These are phyloP conservation scores for Poecilia latipinna DNA, from an alignment of 2,113 vertebrate genomes.

Conservation along the genomic window DNA sequence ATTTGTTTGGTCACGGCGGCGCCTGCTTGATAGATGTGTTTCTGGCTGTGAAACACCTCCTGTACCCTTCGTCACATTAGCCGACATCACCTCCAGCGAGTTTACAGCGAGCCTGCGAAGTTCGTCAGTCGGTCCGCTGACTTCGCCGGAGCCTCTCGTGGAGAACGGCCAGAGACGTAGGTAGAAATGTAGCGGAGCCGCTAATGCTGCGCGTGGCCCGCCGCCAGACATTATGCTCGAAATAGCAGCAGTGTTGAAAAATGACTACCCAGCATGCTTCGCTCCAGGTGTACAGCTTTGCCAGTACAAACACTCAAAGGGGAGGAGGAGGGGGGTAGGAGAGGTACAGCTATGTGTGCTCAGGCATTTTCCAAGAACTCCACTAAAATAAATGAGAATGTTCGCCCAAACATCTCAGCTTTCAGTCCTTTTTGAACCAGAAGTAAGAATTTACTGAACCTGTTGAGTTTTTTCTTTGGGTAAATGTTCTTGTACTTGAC, in stretches of 20 bases:
- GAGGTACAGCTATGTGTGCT: conserved; percentile 37
- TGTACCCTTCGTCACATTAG: conserved; percentile 1
- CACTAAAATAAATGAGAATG: not conserved
- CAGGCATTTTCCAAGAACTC: conserved; percentile 14
- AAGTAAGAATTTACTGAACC: too few species aligned
- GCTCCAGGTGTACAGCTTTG: conserved; percentile 68
- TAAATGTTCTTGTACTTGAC: too few species aligned
- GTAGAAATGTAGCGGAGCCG: conserved; percentile 25
- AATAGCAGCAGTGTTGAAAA: conserved; percentile 78
- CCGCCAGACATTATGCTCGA: conserved; percentile 80
- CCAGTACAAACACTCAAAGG: conserved; percentile 74
- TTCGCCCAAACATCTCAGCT: not conserved
- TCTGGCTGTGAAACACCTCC: conserved; percentile 54
- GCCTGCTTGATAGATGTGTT: conserved; percentile 70
- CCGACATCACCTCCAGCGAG: conserved; percentile 17
- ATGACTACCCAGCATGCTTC: conserved; percentile 74
- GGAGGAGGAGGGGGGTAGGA: conserved; percentile 5
- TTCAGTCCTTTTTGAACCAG: not conserved
- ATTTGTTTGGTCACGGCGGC: conserved; percentile 73
- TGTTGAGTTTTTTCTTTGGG: too few species aligned
- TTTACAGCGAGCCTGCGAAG: conserved; percentile 34
- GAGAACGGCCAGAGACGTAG: conserved; percentile 67
- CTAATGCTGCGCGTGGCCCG: conserved; percentile 60
- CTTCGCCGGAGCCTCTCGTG: conserved; percentile 41
- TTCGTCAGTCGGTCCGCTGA: conserved; percentile 14